Base-by-base conservation (phyloP, 2,113 vertebrate genomes). In the Oriolus oriolus region DNA sequence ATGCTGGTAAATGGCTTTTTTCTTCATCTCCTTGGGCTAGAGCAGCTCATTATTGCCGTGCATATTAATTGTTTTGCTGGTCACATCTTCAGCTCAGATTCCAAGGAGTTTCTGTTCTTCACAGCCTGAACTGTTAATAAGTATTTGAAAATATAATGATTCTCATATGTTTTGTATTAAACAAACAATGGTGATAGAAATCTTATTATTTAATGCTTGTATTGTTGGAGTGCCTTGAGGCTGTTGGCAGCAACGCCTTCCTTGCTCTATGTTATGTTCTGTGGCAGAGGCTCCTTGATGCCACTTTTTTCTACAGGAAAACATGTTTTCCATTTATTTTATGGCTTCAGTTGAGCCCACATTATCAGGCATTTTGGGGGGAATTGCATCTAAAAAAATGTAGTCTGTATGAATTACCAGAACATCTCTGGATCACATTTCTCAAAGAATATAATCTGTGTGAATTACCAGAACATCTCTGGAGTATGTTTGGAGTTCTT, bases 1-100 rank as follows among this genome's bases (percentile, higher is more conserved):
- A 99, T 97, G 98, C 98, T 96, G 98, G 98, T 98, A 98, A 97
- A 90, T 97, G 7, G 73, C 7, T 93, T 91, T 33, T 94, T 24
- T 90, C 39, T 78, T 50, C 11, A n/a, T 75, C 10, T 44, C 63
- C 33, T 65, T 37, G 37, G 13, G 37, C 35, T 65, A 61, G 20
- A 82, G 60, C 31, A 50, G 39, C 76, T 94, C 10, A 1, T 75
- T 84, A 47, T 11, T 70, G 13, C 91, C 81, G 11, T 66, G 27
- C 44, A 44, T 71, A 49, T 92, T 88, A 87, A 78, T 92, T 87
- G 9, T 33, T 61, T 57, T 84, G 64, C 87, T 54, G 30, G 66
- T 87, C 23, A 7, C 64, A 47, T 78, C 60, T 81, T 70, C 47
- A 94, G 8, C 37, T 85, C 61, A 13, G 5, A 49, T 23, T 81